These are phyloP conservation scores for Sclerodermus sp. DNA, from an alignment of 2,888 invertebrate species.

Conservation along the genomic window DNA sequence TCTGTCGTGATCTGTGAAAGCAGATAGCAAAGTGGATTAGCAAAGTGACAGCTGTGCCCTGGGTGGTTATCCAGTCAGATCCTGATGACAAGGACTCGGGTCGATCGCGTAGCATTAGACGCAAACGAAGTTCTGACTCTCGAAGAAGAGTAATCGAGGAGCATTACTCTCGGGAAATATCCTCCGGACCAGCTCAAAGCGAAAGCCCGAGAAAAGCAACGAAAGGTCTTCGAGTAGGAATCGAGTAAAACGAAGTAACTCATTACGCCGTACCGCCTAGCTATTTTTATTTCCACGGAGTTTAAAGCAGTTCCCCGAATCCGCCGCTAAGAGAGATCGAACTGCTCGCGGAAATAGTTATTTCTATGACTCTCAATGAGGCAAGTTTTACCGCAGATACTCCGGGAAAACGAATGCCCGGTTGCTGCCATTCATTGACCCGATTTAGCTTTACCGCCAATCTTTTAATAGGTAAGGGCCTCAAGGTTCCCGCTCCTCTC, in stretches of 20 bases:
- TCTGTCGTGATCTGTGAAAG: no score
- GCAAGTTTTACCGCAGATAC: slow-evolving; percentile 33
- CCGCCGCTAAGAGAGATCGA: neutral
- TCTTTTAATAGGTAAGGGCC: neutral
- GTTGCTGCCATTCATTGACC: neutral
- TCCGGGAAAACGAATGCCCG: slow-evolving; percentile 25
- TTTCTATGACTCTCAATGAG: neutral
- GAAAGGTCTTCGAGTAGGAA: neutral
- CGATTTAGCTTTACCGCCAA: neutral
- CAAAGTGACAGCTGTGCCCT: no score
- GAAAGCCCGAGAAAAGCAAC: slow-evolving; percentile 12
- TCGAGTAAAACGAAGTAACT: neutral
- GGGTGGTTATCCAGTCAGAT: no score
- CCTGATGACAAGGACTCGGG: no score
- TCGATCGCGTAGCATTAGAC: no score
- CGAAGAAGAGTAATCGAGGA: slow-evolving; percentile 15
- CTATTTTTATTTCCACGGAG: neutral
- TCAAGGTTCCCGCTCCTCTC: neutral
- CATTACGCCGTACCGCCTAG: neutral
- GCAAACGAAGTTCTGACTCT: neutral
- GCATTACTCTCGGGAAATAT: slow-evolving; percentile 20
- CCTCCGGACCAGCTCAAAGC: slow-evolving; percentile 18
- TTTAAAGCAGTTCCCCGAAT: neutral
- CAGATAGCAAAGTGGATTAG: no score
- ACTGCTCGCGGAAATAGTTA: neutral